These are phyloP conservation scores for Tachina grossa DNA, from an alignment of 2,888 invertebrate species.

Conservation along the genomic window DNA sequence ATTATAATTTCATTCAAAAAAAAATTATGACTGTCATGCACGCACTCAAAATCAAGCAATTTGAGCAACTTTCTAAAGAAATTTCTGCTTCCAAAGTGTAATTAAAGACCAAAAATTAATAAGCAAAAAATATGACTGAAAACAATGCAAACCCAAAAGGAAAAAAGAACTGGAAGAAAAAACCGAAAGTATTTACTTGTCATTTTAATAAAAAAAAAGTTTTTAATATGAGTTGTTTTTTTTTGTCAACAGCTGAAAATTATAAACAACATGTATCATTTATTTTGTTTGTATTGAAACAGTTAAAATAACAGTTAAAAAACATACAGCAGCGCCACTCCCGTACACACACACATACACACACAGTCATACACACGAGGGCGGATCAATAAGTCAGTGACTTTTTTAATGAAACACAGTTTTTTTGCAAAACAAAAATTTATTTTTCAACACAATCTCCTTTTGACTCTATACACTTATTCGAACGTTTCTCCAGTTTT, in stretches of 20 bases:
- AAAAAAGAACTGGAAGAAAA: constrained; percentile 9
- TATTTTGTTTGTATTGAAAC: constrained; percentile 31
- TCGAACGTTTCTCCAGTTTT: too few species aligned
- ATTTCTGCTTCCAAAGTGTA: constrained; percentile 53
- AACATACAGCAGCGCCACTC: background rate
- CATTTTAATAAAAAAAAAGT: constrained; percentile 48
- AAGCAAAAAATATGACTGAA: constrained; percentile 1
- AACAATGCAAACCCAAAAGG: background rate
- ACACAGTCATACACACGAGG: background rate
- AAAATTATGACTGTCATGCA: background rate
- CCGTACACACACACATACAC: background rate
- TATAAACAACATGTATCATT: constrained; percentile 10
- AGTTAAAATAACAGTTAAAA: constrained; percentile 49
- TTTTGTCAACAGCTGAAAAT: background rate
- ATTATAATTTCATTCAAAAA: background rate
- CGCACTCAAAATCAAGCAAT: background rate
- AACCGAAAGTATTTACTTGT: constrained; percentile 60
- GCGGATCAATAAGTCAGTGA: too few species aligned
- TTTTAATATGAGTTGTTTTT: background rate
- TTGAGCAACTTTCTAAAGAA: constrained; percentile 67
- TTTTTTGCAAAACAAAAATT: too few species aligned
- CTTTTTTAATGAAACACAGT: too few species aligned
- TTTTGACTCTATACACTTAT: too few species aligned
- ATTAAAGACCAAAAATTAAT: constrained; percentile 50
- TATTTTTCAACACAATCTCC: too few species aligned